Conservation (phyloP, 2,797 vertebrate species). For the Calcarius lapponicus region DNA sequence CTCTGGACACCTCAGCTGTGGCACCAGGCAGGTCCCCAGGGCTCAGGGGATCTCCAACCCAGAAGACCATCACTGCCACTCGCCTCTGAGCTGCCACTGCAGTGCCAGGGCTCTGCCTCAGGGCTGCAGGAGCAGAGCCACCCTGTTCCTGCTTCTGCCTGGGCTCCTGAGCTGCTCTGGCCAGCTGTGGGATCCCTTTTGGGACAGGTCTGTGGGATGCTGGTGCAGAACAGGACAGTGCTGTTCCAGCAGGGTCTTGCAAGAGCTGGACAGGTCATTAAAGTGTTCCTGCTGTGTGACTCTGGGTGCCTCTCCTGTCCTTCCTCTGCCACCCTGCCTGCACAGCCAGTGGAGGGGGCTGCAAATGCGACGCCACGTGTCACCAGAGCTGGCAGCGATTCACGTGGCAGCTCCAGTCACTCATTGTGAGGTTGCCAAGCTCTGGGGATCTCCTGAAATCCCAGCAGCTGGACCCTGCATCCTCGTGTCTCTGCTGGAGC, state of each 20-base stretch:
- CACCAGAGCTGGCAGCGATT: neutral
- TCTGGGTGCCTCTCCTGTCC: neutral
- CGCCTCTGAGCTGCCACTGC: neutral
- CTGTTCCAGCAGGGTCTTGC: neutral
- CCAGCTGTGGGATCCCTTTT: neutral
- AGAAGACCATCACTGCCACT: neutral
- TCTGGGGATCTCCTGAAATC: neutral
- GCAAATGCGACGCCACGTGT: accelerated
- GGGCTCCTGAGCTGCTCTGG: neutral
- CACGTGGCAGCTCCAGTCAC: neutral
- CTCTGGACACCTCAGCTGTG: neutral
- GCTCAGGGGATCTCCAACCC: neutral
- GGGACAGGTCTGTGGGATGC: neutral
- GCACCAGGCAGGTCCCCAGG: neutral
- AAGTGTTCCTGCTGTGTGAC: conserved; percentile 25
- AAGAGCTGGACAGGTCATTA: conserved; percentile 19
- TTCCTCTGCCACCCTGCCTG: neutral
- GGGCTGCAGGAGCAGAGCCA: neutral
- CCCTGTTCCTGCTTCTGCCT: neutral
- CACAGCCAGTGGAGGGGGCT: neutral
- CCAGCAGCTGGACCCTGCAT: neutral
- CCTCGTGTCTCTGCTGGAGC: neutral
- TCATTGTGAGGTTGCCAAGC: neutral
- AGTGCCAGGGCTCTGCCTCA: neutral
- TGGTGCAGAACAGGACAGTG: neutral